A percentile compares a stretch with the other conserved stretches of the same genome.
Conservation (phyloP, 2,888 invertebrate genomes). For the Perdita meconis region DNA sequence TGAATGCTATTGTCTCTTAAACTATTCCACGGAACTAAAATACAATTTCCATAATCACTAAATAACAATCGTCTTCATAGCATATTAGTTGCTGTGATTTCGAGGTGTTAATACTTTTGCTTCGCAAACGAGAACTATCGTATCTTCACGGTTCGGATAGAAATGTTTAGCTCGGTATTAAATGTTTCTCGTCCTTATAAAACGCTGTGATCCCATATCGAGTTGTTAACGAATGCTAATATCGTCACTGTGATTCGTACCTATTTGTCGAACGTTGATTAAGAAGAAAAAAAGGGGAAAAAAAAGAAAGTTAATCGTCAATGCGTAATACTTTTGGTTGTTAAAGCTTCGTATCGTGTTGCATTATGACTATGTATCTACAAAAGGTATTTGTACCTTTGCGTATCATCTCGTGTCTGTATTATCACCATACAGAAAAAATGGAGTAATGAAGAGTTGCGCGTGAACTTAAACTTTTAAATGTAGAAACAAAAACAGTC, state of each 20-base stretch:
- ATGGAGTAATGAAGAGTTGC: slow-evolving; percentile 49
- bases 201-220: slow-evolving; percentile 53
- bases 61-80: slow-evolving; percentile 46
- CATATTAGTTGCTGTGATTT: slow-evolving; percentile 23
- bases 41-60: slow-evolving; percentile 50
- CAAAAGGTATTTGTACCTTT: slow-evolving; percentile 52
- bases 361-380: slow-evolving; percentile 53
- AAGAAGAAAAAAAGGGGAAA: too few species aligned
- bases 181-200: slow-evolving; percentile 36
- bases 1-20: slow-evolving; percentile 77
- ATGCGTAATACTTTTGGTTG: slow-evolving; percentile 57
- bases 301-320: slow-evolving; percentile 29
- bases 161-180: slow-evolving; percentile 47
- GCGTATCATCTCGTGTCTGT: slow-evolving; percentile 46
- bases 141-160: slow-evolving; percentile 46
- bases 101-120: slow-evolving; percentile 27
- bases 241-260: slow-evolving; percentile 40
- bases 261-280: slow-evolving; percentile 24
- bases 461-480: slow-evolving; percentile 63
- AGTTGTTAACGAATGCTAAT: slow-evolving; percentile 47
- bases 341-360: slow-evolving; percentile 65
- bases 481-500: slow-evolving; percentile 75
- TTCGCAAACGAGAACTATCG: slow-evolving; percentile 37
- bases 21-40: slow-evolving; percentile 68
- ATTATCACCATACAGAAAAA: slow-evolving; percentile 48